phyloP scores from a whole-genome alignment of 2,888 invertebrate species.

The Hemithea aestivaria region DNA sequence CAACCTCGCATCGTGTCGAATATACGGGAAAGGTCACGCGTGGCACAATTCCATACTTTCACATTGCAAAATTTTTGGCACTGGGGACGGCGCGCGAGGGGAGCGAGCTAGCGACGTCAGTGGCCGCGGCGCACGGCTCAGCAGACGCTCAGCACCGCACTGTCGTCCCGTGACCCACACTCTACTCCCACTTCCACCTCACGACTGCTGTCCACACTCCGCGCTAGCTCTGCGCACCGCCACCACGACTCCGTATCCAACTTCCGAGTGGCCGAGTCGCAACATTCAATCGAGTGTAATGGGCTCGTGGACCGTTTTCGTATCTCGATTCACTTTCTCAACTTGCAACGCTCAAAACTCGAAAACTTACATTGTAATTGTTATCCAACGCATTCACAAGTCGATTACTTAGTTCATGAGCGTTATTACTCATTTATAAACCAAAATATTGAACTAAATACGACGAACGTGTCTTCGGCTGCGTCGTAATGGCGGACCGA shows the following conservation, averaged over 20 bases:
- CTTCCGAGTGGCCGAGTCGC: constrained; percentile 63
- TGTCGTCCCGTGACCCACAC: constrained; percentile 49
- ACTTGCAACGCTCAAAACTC: constrained; percentile 67
- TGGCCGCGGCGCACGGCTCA: constrained; percentile 58
- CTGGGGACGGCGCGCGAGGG: constrained; percentile 58
- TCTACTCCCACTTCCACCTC: constrained; percentile 38
- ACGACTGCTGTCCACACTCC: constrained; percentile 38
- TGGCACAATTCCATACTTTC: constrained; percentile 77
- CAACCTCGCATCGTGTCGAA: constrained; percentile 45
- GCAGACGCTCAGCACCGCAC: constrained; percentile 61
- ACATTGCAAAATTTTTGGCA: constrained; percentile 79
- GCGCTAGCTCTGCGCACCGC: constrained; percentile 35
- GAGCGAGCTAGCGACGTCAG: constrained; percentile 73
- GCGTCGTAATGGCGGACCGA: constrained; percentile 81
- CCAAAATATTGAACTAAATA: constrained; percentile 80
- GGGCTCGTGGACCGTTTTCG: constrained; percentile 75
- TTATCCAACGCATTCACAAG: constrained; percentile 97
- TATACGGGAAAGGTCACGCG: constrained; percentile 70
- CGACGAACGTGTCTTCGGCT: constrained; percentile 80
- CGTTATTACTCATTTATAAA: constrained; percentile 89
- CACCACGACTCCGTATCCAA: constrained; percentile 50
- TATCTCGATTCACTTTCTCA: constrained; percentile 62
- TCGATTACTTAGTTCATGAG: constrained; percentile 95
- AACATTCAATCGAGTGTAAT: constrained; percentile 73
- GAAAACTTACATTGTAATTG: constrained; percentile 97